Evolutionary conservation across 2,888 invertebrate genomes (phyloP).

Genomic region (Oegoconia quadripuncta): DNA sequence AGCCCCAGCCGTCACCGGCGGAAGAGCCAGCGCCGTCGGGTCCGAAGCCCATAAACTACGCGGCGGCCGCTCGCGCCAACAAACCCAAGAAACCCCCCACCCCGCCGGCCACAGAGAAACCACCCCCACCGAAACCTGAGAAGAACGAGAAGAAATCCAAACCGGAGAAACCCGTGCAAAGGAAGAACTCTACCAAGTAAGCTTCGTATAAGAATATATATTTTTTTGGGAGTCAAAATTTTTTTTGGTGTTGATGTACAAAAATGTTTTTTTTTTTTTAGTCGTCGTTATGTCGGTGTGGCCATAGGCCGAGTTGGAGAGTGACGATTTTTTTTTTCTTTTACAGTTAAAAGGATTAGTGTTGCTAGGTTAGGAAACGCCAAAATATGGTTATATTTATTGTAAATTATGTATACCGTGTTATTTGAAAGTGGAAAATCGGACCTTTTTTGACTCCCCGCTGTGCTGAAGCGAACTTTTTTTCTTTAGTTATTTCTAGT

Average conservation of each 20-base stretch:
- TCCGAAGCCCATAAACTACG: conserved; percentile 68
- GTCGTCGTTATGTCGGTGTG: background rate
- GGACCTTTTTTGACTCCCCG: too few species aligned
- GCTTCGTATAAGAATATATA: conserved; percentile 15
- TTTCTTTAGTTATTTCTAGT: background rate
- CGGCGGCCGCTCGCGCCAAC: conserved; percentile 67
- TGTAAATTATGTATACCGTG: too few species aligned
- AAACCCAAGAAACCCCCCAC: conserved; percentile 53
- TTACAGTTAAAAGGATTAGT: too few species aligned
- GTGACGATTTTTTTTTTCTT: background rate
- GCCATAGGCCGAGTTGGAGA: background rate
- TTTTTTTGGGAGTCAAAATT: conserved; percentile 19
- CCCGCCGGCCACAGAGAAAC: conserved; percentile 32
- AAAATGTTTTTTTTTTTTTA: conserved; percentile 11
- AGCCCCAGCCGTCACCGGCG: conserved; percentile 28
- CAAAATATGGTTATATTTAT: too few species aligned
- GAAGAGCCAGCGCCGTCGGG: conserved; percentile 34
- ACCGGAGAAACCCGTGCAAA: conserved; percentile 28
- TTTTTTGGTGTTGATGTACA: conserved; percentile 23
- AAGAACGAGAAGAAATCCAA: conserved; percentile 23
- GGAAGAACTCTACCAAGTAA: conserved; percentile 65
- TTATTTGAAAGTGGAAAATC: too few species aligned
- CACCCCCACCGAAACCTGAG: conserved; percentile 13
- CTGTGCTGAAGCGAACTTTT: too few species aligned
- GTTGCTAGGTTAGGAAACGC: too few species aligned